Base-by-base conservation (phyloP, 2,797 vertebrate genomes). In the Craterocephalus amniculus region DNA sequence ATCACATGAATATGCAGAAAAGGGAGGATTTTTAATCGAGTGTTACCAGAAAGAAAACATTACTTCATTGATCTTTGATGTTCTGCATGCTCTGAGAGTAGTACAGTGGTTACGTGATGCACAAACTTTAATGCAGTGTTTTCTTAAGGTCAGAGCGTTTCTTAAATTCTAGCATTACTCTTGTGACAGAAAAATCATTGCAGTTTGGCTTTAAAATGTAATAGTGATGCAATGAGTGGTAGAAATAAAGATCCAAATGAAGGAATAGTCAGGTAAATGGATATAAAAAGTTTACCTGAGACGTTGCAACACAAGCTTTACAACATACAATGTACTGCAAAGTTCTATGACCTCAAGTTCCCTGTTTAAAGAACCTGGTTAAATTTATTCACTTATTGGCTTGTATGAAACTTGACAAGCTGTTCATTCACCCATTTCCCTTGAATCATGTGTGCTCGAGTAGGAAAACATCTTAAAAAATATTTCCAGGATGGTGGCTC, bases 1-100 rank as follows among this genome's bases (percentile, higher is more conserved):
- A 61, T 78, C 34, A 64, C 70, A 76, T 36, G 22, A 24, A 77
- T 64, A 48, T 58, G 51, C 67, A 72, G 64, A 56, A 78, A 27
- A 18, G 20, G 38, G 29, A 56, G 35, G 65, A 45, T 48, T 70
- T 58, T 54, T 74, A 56, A 67, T 13, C 26, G 40, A 63, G 68
- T 2, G 43, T 58, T 49, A 66, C 38, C 24, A 63, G 54, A 66
- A 71, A 62, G 35, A 29, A 70, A 77, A 74, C 51, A 43, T 63
- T 38, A 35, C 4, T 32, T 64, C 18, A 65, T 31, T 67, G 22
- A 67, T 71, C 27, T 69, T 27, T 52, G 66, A 35, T 52, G 58
- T 43, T 57, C 24, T 51, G 29, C 43, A 32, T 31, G 24, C 12
- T 67, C 36, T 13, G 2, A 27, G 45, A 73, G 57, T 9, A 56